Conservation (phyloP, 2,888 invertebrate genomes). For the Crematogaster levior region DNA sequence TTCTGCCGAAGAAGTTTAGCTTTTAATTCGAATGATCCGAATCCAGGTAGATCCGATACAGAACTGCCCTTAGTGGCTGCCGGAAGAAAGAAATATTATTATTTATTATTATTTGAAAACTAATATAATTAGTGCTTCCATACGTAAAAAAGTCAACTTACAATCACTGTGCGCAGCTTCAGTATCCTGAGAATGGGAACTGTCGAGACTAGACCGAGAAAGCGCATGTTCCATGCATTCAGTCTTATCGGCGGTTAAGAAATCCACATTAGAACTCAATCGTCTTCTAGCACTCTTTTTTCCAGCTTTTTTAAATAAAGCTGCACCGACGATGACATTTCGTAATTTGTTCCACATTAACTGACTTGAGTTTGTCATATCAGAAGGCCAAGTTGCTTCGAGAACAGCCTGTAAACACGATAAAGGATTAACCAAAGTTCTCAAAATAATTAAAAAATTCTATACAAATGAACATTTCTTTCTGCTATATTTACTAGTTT, state of each 20-base stretch:
- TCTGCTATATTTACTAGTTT: neutral
- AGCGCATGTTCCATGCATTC: constrained; percentile 83
- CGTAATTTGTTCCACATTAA: constrained; percentile 97
- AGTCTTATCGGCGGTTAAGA: constrained; percentile 79
- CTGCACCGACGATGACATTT: constrained; percentile 96
- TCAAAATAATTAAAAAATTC: neutral
- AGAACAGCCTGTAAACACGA: constrained; percentile 90
- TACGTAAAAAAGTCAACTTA: constrained; percentile 65
- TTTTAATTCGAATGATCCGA: constrained; percentile 81
- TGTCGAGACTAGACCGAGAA: constrained; percentile 84
- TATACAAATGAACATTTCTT: neutral
- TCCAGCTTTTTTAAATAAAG: constrained; percentile 94
- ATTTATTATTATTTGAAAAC: constrained; percentile 14
- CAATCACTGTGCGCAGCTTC: constrained; percentile 82
- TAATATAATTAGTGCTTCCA: neutral
- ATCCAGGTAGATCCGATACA: constrained; percentile 83
- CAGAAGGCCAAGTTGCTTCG: constrained; percentile 97
- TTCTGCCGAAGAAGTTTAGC: constrained; percentile 82
- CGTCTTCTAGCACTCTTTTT: constrained; percentile 87
- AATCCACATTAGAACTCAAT: constrained; percentile 86
- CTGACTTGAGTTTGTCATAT: constrained; percentile 93
- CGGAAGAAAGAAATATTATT: neutral
- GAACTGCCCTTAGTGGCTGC: constrained; percentile 83
- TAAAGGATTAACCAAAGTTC: neutral
- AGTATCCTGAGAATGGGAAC: constrained; percentile 84